A percentile compares a stretch with the other conserved stretches of the same genome.
Evolutionary conservation across 1,140 invertebrate genomes (phyloP).

Genomic region (Diorhabda elongata): DNA sequence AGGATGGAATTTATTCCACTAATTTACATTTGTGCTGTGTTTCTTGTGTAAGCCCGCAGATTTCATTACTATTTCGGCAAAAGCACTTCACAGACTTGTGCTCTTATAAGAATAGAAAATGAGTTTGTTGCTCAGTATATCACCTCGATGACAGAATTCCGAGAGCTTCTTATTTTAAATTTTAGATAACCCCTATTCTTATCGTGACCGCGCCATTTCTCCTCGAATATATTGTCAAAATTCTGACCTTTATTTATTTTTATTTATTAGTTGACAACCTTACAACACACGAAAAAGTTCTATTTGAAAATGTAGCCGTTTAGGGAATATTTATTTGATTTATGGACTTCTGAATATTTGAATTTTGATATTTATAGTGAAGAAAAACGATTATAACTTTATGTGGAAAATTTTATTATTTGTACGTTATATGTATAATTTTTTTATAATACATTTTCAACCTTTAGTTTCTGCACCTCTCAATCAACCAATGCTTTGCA

Average conservation of each 20-base stretch:
- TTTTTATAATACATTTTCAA: too few species aligned
- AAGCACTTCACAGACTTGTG: conserved; percentile 6
- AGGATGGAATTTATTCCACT: conserved; percentile 30
- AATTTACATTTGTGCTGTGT: conserved; percentile 35
- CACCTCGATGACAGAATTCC: not conserved
- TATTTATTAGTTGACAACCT: not conserved
- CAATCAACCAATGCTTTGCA: too few species aligned
- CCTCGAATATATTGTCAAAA: not conserved
- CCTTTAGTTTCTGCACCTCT: too few species aligned
- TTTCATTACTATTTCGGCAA: conserved; percentile 36
- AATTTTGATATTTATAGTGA: not conserved
- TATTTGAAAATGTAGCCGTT: not conserved
- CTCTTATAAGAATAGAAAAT: conserved; percentile 12
- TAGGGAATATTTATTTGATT: not conserved
- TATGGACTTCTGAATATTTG: not conserved
- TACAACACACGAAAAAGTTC: not conserved
- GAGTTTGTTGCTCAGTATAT: not conserved
- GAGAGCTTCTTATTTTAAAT: not conserved
- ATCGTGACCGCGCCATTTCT: not conserved
- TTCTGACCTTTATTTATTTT: conserved; percentile 3
- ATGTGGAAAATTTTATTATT: too few species aligned
- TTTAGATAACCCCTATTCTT: not conserved
- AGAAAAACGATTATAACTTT: too few species aligned
- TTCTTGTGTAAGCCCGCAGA: conserved; percentile 28
- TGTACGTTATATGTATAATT: too few species aligned